Base-by-base conservation (phyloP, 2,113 vertebrate genomes). In the Plectropomus leopardus region DNA sequence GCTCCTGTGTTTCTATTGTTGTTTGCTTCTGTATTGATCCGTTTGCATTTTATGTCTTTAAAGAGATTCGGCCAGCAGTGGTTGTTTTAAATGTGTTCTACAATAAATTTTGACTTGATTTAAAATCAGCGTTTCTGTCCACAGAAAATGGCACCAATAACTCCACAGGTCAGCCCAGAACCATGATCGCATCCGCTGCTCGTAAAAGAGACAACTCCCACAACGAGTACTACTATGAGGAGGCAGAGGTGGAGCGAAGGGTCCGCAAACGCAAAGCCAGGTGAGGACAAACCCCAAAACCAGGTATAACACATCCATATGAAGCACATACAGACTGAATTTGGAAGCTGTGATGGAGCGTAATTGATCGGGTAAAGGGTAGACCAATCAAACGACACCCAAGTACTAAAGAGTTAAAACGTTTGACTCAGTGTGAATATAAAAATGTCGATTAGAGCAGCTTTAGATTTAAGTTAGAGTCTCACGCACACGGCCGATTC, bases 211-310 rank as follows among this genome's bases (percentile, higher is more conserved):
- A 99, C 94, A 98, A 97, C 89, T 96, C 96, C n/a, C 97, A 99
- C 92, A 99, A 96, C 0, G 98, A 98, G 55, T 97, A 95, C 63
- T 99, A 98, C 93, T 98, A 99, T 0, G 97, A 99, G 71, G 98
- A 99, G 91, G 97, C 97, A 0, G 98, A 99, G 86, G 95, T 97
- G 3, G 98, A 98, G 88, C 96, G 98, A 0, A 80, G 97, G 45
- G 88, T 98, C 80, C 96, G 97, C 14, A 99, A 98, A 36, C 89
- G 98, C 1, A 96, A 96, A 1, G 97, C 97, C 87, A 97, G 97
- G 98, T 98, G 66, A 1, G 58, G 10, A 26, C 32, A 65, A 1
- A 6, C 15, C 13, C 23, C 51, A 10, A 15, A 40, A 14, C 9
- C 7, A 2, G 14, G 24, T 8, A 10, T 1, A 59, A 17, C 57